phyloP scores from a whole-genome alignment of 1,140 invertebrate genomes.

The Neodiprion virginianus region DNA sequence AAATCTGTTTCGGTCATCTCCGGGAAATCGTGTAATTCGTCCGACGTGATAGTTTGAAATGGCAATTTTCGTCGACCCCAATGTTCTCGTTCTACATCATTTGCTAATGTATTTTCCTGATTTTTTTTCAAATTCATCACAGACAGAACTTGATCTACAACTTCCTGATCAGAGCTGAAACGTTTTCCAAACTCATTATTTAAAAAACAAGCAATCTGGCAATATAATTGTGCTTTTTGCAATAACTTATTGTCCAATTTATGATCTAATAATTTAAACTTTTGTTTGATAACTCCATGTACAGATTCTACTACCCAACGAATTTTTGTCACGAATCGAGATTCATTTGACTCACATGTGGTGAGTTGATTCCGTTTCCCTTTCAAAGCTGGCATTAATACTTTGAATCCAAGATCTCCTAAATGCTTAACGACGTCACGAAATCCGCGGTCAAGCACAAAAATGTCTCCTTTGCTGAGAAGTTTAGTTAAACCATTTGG shows the following conservation, averaged over 20 bases:
- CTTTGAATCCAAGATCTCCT: conserved; percentile 18
- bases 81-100: conserved; percentile 4
- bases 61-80: not conserved
- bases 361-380: conserved; percentile 23
- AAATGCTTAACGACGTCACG: conserved; percentile 18
- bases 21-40: not conserved
- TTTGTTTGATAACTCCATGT: conserved; percentile 34
- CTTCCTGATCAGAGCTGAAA: not conserved
- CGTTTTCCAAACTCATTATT: not conserved
- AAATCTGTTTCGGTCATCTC: not conserved
- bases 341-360: conserved; percentile 23
- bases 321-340: conserved; percentile 24
- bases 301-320: conserved; percentile 37
- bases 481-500: conserved; percentile 14
- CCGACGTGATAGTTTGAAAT: not conserved
- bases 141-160: conserved; percentile 19
- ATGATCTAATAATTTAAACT: conserved; percentile 28
- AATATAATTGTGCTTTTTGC: not conserved
- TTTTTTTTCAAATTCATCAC: conserved; percentile 10
- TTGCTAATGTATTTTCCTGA: conserved; percentile 10
- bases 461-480: conserved; percentile 20
- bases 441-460: conserved; percentile 8
- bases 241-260: conserved; percentile 27
- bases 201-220: not conserved
- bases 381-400: conserved; percentile 26